These are phyloP conservation scores for Sebastes trivittatus DNA, from an alignment of 2,797 vertebrate genomes.

Conservation along the genomic window DNA sequence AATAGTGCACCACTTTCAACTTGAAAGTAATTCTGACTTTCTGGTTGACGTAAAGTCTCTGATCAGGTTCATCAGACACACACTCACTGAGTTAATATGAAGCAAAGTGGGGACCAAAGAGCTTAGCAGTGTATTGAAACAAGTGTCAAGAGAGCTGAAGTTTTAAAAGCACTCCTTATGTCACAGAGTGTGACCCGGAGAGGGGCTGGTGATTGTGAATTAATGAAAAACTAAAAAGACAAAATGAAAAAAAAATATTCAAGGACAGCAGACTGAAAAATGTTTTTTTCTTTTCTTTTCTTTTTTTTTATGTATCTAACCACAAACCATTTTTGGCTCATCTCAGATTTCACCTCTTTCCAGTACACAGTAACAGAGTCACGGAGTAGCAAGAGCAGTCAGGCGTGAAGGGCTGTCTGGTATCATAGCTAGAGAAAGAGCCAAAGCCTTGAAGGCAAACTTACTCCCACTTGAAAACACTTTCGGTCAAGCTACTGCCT, in stretches of 20 bases:
- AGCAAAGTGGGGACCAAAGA: conserved; percentile 32
- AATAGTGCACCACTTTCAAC: neutral
- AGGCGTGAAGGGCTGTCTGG: conserved; percentile 37
- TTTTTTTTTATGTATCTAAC: neutral
- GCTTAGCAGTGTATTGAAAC: conserved; percentile 34
- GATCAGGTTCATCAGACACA: conserved; percentile 33
- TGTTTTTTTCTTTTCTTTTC: neutral
- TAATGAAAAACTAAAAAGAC: neutral
- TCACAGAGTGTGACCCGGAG: conserved; percentile 20
- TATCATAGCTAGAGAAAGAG: conserved; percentile 36
- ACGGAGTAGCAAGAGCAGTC: conserved; percentile 55
- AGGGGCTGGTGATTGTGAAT: conserved; percentile 2
- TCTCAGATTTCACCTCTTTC: conserved; percentile 36
- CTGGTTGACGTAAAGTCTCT: conserved; percentile 6
- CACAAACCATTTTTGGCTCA: conserved; percentile 17
- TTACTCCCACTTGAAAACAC: conserved; percentile 24
- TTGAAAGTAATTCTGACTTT: neutral
- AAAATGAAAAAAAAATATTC: neutral
- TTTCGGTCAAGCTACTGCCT: conserved; percentile 9
- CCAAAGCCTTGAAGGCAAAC: conserved; percentile 47
- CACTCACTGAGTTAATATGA: conserved; percentile 34
- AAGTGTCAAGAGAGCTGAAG: conserved; percentile 20
- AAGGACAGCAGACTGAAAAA: neutral
- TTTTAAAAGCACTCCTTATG: conserved; percentile 28
- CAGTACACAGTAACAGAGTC: conserved; percentile 44